phyloP scores from a whole-genome alignment of 2,113 vertebrate species.

The Lutjanus erythropterus region DNA sequence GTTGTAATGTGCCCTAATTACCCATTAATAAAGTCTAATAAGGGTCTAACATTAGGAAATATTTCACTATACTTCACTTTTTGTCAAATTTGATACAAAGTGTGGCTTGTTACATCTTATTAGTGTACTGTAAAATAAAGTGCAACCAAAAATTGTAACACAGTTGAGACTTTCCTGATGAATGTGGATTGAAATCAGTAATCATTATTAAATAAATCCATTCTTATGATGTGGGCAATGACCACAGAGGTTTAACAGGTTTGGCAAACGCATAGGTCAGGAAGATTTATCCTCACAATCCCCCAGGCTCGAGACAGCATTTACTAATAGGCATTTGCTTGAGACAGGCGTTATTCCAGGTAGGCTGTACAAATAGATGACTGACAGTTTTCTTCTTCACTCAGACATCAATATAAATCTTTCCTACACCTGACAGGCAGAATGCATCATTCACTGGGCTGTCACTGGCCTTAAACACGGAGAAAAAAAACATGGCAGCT shows the following conservation, averaged over 20 bases:
- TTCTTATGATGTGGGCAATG: not conserved
- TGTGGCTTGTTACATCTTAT: too few relatives aligned
- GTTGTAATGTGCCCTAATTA: too few relatives aligned
- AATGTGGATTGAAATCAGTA: conserved; percentile 18
- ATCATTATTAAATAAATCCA: conserved; percentile 8
- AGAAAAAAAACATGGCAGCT: conserved; percentile 4
- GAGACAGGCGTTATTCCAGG: conserved; percentile 32
- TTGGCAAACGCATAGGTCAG: conserved; percentile 8
- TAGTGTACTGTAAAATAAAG: too few relatives aligned
- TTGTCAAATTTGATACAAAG: too few relatives aligned
- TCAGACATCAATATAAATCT: conserved; percentile 31
- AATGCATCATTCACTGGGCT: conserved; percentile 22
- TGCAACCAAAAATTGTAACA: conserved; percentile 4
- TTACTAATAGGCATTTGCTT: conserved; percentile 14
- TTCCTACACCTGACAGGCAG: conserved; percentile 8
- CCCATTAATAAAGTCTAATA: too few relatives aligned
- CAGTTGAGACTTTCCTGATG: not conserved
- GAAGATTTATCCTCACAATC: not conserved
- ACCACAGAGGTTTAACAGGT: not conserved
- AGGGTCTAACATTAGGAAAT: too few relatives aligned
- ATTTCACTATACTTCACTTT: too few relatives aligned
- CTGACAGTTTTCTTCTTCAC: conserved; percentile 31
- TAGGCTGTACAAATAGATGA: conserved; percentile 35
- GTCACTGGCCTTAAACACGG: conserved; percentile 19
- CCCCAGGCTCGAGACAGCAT: not conserved